Evolutionary conservation across 2,888 invertebrate genomes (phyloP), one percentile per base, ranked within the genome.

Genomic region (Stictocephala bisonia): DNA sequence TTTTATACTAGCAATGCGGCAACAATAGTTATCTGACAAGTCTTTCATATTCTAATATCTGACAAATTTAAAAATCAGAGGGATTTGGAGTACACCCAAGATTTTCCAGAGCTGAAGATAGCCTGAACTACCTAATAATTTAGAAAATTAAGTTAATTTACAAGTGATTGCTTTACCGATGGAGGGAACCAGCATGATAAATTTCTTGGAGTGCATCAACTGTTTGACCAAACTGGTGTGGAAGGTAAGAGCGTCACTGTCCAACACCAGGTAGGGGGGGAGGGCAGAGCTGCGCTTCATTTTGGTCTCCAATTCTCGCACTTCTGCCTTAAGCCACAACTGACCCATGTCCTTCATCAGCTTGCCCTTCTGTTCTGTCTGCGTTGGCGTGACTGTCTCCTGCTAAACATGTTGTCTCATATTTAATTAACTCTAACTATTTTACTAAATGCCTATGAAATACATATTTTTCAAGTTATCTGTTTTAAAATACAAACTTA

Each of bases 301-400:
- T 79, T 90, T 88, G 77, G 87, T 91, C 84, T 97, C 96, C 76
- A 97, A 84, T 76, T 94, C 93, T 51, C 91, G 90, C 18, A 97
- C 96, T 83, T 95, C 96, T 4, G 95, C 93, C 79, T 91, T 90
- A 70, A 97, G 85, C 93, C 97, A 95, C 72, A 97, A 86, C 79
- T 93, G 93, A 1, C 96, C 96, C 90, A 97, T 93, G 68, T 94
- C 91, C 76, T 91, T 89, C 88, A 93, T 91, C 76, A 93, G 83
- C 74, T 90, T 90, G 60, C 89, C 87, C 71, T 86, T 84, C 18
- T 44, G 7, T 24, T 11, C 7, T 2, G 50, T 4, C 6, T 7
- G 50, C 7, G 3, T 24, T 15, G 50, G 24, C 11, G 20, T 24
- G 24, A 1, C 11, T 7, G 9, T 48, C 11, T 48, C 50, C 24